These are phyloP conservation scores for Drosophila pseudotalamancana DNA, from an alignment of 2,888 invertebrate species.

Conservation along the genomic window DNA sequence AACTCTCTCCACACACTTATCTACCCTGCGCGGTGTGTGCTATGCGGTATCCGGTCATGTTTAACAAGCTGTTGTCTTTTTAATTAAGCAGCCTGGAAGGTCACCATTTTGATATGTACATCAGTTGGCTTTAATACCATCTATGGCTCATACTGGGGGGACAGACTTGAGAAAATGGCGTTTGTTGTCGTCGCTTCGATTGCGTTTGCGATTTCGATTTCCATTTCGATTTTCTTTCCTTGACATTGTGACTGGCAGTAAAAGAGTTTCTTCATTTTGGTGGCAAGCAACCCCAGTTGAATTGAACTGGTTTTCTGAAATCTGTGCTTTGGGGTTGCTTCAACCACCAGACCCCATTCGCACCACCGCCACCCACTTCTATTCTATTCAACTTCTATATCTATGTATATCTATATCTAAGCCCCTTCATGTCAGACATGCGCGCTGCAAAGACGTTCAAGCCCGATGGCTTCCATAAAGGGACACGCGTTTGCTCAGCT, in stretches of 20 bases:
- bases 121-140: slow-evolving; percentile 47
- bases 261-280: slow-evolving; percentile 70
- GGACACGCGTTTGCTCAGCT: slow-evolving; percentile 51
- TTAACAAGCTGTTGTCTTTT: slow-evolving; percentile 80
- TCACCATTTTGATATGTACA: slow-evolving; percentile 51
- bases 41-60: slow-evolving; percentile 51
- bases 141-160: slow-evolving; percentile 33
- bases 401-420: too few species aligned
- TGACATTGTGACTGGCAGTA: slow-evolving; percentile 69
- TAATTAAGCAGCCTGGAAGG: slow-evolving; percentile 76
- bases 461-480: slow-evolving; percentile 14
- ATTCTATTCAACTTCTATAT: slow-evolving; percentile 49
- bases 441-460: slow-evolving; percentile 59
- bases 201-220: slow-evolving; percentile 28
- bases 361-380: slow-evolving; percentile 39
- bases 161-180: slow-evolving; percentile 61
- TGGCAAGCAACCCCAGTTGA: slow-evolving; percentile 59
- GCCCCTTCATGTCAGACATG: slow-evolving; percentile 63
- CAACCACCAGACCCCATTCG: slow-evolving; percentile 34
- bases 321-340: slow-evolving; percentile 76
- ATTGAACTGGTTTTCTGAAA: slow-evolving; percentile 60
- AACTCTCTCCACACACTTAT: slow-evolving; percentile 46
- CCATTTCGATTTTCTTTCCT: slow-evolving; percentile 56
- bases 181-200: slow-evolving; percentile 40
- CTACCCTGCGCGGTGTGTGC: slow-evolving; percentile 19